Evolutionary conservation across 2,888 invertebrate genomes (phyloP).

Genomic region (Cheilosia urbana): DNA sequence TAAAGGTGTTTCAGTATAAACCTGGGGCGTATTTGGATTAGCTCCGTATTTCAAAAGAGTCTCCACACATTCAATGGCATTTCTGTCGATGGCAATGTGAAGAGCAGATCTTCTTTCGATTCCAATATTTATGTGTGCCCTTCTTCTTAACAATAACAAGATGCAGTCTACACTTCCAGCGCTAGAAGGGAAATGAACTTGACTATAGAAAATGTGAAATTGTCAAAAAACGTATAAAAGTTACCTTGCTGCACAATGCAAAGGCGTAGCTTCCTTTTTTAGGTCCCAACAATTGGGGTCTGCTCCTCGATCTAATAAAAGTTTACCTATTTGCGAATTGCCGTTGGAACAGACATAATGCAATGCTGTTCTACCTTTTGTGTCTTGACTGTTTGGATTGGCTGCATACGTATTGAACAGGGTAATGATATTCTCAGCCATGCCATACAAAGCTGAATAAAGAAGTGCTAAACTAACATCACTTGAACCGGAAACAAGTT

Average conservation of each 20-base stretch:
- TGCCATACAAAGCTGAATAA: conserved; percentile 81
- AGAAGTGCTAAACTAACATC: conserved; percentile 82
- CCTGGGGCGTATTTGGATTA: conserved; percentile 92
- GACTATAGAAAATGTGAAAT: not conserved
- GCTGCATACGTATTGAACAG: conserved; percentile 83
- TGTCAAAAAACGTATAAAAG: not conserved
- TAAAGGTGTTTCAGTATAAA: conserved; percentile 93
- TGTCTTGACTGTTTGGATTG: conserved; percentile 87
- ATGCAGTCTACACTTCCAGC: conserved; percentile 83
- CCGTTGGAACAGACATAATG: conserved; percentile 92
- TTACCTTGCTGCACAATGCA: conserved; percentile 91
- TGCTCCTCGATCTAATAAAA: conserved; percentile 88
- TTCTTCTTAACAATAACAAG: conserved; percentile 87
- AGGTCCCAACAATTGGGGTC: conserved; percentile 90
- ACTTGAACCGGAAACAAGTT: conserved; percentile 79
- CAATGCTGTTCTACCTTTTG: conserved; percentile 88
- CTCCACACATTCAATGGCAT: conserved; percentile 89
- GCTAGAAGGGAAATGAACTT: conserved; percentile 74
- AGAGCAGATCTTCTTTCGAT: conserved; percentile 89
- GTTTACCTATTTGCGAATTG: conserved; percentile 88
- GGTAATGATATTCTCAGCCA: conserved; percentile 79
- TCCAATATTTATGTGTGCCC: conserved; percentile 92
- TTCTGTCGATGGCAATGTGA: conserved; percentile 93
- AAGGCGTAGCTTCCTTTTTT: conserved; percentile 88
- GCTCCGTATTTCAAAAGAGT: conserved; percentile 91